phyloP scores from a whole-genome alignment of 2,797 vertebrate species.

The Poeciliopsis presidionis region DNA sequence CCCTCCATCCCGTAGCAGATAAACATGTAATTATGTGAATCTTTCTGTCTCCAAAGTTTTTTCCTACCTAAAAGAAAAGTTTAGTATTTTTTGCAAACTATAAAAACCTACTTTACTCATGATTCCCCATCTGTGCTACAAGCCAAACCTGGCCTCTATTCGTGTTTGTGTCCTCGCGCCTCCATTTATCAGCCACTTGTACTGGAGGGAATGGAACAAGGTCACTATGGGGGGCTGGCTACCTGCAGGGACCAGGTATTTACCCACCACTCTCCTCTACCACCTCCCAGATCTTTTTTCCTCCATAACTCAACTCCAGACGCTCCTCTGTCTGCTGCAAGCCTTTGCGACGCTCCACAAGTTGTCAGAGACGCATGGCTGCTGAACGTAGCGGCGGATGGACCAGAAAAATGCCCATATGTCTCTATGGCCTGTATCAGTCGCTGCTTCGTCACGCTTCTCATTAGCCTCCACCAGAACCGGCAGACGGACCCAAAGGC shows the following conservation, averaged over 20 bases:
- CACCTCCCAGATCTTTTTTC: constrained; percentile 24
- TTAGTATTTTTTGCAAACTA: constrained; percentile 21
- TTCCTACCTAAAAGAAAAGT: constrained; percentile 4
- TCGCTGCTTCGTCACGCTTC: constrained; percentile 52
- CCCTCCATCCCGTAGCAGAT: neutral
- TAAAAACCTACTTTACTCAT: constrained; percentile 33
- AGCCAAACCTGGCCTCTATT: constrained; percentile 53
- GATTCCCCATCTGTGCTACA: constrained; percentile 54
- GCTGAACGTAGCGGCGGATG: constrained; percentile 50
- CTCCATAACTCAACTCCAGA: constrained; percentile 11
- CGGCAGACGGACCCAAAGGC: constrained; percentile 33
- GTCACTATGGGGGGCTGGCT: constrained; percentile 51
- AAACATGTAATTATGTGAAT: neutral
- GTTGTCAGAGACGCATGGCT: constrained; percentile 71
- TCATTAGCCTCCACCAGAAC: constrained; percentile 63
- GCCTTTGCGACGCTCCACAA: constrained; percentile 42
- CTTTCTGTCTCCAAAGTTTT: constrained; percentile 17
- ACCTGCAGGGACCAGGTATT: constrained; percentile 58
- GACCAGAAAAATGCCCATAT: constrained; percentile 52
- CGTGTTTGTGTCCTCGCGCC: constrained; percentile 9
- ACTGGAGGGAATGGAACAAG: constrained; percentile 50
- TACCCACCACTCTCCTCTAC: constrained; percentile 60
- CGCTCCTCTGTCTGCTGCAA: constrained; percentile 5
- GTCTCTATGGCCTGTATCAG: constrained; percentile 71
- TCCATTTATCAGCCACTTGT: constrained; percentile 62